Evolutionary conservation across 2,113 vertebrate genomes (phyloP).

Genomic region (Nothobranchius furzeri): DNA sequence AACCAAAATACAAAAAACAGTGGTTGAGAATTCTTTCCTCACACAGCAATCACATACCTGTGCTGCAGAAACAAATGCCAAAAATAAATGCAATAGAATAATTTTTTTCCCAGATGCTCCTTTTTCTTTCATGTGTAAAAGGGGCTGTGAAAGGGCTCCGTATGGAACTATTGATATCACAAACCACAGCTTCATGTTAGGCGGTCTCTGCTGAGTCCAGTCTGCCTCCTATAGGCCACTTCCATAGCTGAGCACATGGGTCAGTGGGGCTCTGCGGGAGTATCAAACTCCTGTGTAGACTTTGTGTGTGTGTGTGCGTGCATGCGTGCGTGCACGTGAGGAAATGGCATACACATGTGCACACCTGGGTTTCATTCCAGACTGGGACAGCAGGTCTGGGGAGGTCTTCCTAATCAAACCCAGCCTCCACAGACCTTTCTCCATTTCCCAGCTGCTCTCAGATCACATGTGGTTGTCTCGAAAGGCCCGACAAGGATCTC

Average conservation of each 20-base stretch:
- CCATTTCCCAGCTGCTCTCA: slow-evolving; percentile 51
- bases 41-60: background rate
- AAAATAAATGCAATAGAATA: slow-evolving; percentile 56
- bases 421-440: slow-evolving; percentile 60
- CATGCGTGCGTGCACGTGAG: slow-evolving; percentile 1
- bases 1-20: slow-evolving; percentile 1
- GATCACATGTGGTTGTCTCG: slow-evolving; percentile 59
- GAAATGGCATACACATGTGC: slow-evolving; percentile 10
- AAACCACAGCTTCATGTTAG: slow-evolving; percentile 28
- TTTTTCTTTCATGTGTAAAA: slow-evolving; percentile 49
- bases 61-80: slow-evolving; percentile 42
- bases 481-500: slow-evolving; percentile 54
- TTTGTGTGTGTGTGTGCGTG: too few relatives aligned
- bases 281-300: slow-evolving; percentile 35
- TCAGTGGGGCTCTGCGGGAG: slow-evolving; percentile 52
- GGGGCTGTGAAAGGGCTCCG: slow-evolving; percentile 42
- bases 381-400: slow-evolving; percentile 54
- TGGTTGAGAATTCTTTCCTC: background rate
- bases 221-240: slow-evolving; percentile 41
- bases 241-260: slow-evolving; percentile 61
- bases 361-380: slow-evolving; percentile 72
- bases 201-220: slow-evolving; percentile 44
- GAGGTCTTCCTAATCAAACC: slow-evolving; percentile 69
- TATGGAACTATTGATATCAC: slow-evolving; percentile 52
- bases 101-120: slow-evolving; percentile 33